Base-by-base conservation (phyloP, 2,113 vertebrate species). In the Ciconia stormi region DNA sequence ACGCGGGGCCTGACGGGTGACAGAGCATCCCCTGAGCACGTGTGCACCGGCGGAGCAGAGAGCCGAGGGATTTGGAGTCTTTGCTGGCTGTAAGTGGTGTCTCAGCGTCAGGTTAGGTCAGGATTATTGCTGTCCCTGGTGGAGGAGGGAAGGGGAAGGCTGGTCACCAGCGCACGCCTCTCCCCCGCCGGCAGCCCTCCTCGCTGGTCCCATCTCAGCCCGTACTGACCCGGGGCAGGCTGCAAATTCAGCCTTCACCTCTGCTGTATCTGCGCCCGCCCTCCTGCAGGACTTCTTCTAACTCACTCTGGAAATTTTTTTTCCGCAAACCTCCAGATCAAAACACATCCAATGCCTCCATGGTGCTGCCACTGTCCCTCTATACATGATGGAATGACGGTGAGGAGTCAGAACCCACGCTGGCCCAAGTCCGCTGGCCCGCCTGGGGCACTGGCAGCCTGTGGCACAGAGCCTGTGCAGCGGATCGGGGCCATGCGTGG, bases 1-100 rank as follows among this genome's bases (percentile, higher is more conserved):
- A 27, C 0, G 1, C 2, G 1, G 47, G 47, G 18, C 9, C 15
- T 6, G 14, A 14, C 14, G 0, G 2, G 14, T 46, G 59, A 9
- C 49, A 21, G n/a, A 40, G 65, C 47, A 34, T 27, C 55, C 38
- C 73, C 55, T 11, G 46, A 3, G 30, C 26, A 46, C 36, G 7
- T 3, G 7, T 6, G 7, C 46, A 17, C 44, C 0, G 1, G 20
- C 0, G 5, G 55, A 83, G 79, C 15, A 4, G 40, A n/a, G 47
- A 47, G 23, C 34, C 0, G 0, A 42, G 40, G 34, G 47, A 55
- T 63, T 7, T 63, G 50, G 34, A 42, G 50, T 4, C 42, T 44
- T 34, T 32, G 36, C 32, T 25, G 66, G 73, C 49, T 27, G 26
- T 11, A 20, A 36, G 44, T 4, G 4, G 36, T 22, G 15, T 11